Percentiles rank a stretch among this genome's conserved stretches.
These are phyloP conservation scores for Peromyscus nudipes DNA, from an alignment of 2,797 vertebrate species.

Conservation along the genomic window DNA sequence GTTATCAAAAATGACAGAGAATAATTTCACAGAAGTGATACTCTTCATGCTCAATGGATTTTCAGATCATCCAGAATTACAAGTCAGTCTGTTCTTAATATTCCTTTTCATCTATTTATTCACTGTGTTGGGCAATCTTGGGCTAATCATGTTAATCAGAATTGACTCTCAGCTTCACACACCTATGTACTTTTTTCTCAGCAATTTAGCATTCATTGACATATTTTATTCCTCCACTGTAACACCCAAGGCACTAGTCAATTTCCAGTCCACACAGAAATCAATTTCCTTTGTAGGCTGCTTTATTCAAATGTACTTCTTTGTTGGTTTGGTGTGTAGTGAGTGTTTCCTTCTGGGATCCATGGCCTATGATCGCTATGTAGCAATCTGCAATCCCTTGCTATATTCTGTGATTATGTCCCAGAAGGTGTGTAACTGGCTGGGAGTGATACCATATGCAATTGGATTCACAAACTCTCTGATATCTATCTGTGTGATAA, in stretches of 20 bases:
- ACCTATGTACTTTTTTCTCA: constrained; percentile 83
- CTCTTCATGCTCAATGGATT: constrained; percentile 54
- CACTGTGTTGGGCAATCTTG: constrained; percentile 60
- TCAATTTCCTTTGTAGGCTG: constrained; percentile 67
- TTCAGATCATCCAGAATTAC: constrained; percentile 51
- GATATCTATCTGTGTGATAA: constrained; percentile 56
- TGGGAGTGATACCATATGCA: neutral
- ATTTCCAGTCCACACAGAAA: constrained; percentile 56
- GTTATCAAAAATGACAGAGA: constrained; percentile 13
- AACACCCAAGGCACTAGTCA: constrained; percentile 53
- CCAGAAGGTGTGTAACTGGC: constrained; percentile 30
- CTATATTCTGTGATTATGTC: constrained; percentile 61
- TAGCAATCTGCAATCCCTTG: constrained; percentile 69
- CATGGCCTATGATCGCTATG: constrained; percentile 70
- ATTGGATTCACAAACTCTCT: constrained; percentile 64
- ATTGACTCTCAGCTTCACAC: constrained; percentile 75
- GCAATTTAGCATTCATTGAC: constrained; percentile 69
- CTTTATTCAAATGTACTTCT: constrained; percentile 75
- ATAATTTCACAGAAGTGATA: constrained; percentile 36
- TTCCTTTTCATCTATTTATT: constrained; percentile 65
- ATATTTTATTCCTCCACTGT: constrained; percentile 71
- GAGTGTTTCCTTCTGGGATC: constrained; percentile 69
- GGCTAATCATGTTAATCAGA: constrained; percentile 74
- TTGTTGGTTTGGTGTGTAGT: constrained; percentile 58
- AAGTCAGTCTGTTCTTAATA: constrained; percentile 46